Percentiles rank a stretch among this genome's conserved stretches.
phyloP scores from a whole-genome alignment of 2,113 vertebrate genomes.

The Thunnus maccoyii region DNA sequence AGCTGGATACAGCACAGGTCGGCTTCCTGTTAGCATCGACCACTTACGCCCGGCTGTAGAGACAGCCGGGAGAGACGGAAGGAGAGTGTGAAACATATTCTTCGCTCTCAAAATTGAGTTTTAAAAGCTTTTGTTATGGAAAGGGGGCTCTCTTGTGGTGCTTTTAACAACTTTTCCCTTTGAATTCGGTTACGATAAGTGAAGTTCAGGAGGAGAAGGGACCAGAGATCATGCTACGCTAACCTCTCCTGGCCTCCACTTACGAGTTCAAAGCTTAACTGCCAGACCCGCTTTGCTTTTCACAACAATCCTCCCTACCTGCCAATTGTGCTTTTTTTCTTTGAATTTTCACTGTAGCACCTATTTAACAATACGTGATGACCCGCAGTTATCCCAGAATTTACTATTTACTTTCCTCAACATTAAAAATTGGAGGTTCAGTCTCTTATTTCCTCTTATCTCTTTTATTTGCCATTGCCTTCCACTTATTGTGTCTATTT shows the following conservation, averaged over 20 bases:
- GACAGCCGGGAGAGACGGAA: constrained; percentile 20
- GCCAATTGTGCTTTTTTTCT: too few species aligned
- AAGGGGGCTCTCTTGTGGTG: background rate
- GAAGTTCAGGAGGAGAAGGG: background rate
- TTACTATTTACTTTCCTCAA: too few species aligned
- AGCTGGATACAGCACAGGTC: constrained; percentile 60
- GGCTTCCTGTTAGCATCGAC: constrained; percentile 68
- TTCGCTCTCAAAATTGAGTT: background rate
- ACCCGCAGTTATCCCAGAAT: too few species aligned
- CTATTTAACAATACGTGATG: too few species aligned
- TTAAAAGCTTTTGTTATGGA: constrained; percentile 11
- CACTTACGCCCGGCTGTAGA: constrained; percentile 31
- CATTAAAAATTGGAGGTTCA: too few species aligned
- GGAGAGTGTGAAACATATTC: background rate
- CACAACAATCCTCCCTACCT: background rate
- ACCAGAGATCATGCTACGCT: background rate
- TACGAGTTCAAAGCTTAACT: background rate
- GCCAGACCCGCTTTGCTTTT: background rate
- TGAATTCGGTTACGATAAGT: background rate
- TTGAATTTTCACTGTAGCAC: too few species aligned
- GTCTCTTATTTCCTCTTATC: too few species aligned
- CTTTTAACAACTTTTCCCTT: background rate
- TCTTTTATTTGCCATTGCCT: too few species aligned
- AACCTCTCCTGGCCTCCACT: too few species aligned
- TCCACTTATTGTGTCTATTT: too few species aligned